Evolutionary conservation across 2,797 vertebrate genomes (phyloP).

Genomic region (Sebastes vulpes): DNA sequence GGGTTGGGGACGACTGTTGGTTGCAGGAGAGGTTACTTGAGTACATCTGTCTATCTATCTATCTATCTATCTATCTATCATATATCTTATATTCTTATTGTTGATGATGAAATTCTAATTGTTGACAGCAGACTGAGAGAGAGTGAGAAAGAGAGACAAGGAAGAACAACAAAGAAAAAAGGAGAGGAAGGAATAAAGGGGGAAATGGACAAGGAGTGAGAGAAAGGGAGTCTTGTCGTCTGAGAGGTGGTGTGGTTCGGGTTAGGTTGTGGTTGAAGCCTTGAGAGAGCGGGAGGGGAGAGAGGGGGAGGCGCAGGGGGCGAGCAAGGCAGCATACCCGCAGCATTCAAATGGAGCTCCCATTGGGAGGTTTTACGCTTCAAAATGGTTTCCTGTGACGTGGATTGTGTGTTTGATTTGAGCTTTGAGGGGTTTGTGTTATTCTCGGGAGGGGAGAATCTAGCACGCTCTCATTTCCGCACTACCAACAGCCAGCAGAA

Average conservation of each 20-base stretch:
- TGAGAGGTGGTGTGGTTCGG: constrained; percentile 85
- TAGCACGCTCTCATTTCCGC: constrained; percentile 91
- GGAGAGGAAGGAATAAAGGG: constrained; percentile 49
- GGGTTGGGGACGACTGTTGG: neutral
- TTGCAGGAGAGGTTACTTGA: constrained; percentile 51
- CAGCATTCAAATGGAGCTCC: constrained; percentile 89
- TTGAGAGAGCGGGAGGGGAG: constrained; percentile 76
- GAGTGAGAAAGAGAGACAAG: constrained; percentile 4
- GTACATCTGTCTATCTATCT: neutral
- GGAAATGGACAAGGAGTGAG: constrained; percentile 60
- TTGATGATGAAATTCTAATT: constrained; percentile 44
- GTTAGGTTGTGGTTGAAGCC: constrained; percentile 86
- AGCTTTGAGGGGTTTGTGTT: constrained; percentile 89
- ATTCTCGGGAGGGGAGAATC: constrained; percentile 89
- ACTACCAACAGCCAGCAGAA: constrained; percentile 88
- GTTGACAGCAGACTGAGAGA: neutral
- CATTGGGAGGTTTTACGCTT: constrained; percentile 90
- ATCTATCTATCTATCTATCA: neutral
- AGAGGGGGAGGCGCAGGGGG: constrained; percentile 73
- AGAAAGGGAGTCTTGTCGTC: constrained; percentile 84
- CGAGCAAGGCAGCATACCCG: constrained; percentile 83
- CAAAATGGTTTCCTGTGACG: constrained; percentile 92
- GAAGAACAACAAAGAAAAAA: constrained; percentile 53
- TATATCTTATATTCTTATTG: constrained; percentile 8
- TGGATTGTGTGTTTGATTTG: constrained; percentile 91